Base-by-base conservation (phyloP, 2,888 invertebrate species). In the Mystacides longicornis region DNA sequence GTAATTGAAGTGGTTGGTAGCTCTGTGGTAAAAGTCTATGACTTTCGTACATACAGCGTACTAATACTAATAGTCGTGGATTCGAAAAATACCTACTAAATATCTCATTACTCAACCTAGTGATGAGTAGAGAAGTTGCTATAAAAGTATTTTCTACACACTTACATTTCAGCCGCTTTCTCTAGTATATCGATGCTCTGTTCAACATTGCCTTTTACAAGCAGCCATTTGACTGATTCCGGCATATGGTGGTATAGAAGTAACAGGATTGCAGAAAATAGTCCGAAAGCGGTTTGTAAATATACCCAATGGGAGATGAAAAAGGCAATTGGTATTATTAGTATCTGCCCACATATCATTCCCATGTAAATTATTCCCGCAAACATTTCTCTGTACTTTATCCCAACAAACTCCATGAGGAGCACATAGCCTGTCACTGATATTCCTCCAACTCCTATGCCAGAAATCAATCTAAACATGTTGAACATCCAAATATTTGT, bases 381-480 rank as follows among this genome's bases (percentile, higher is more conserved):
- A 45, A 81, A 72, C 1, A 72, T 56, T 54, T 81, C 80, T 58
- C 82, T 71, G 63, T 76, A 75, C 62, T 76, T 69, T 0, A 74
- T 72, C 1, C 85, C 85, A 21, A 84, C 77, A 47, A 83, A 76
- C 66, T 86, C 86, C 85, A 86, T 85, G 2, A 83, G 69, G 9
- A 85, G 74, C 2, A 77, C 77, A 52, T 76, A 77, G n/a, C 73
- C 71, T 11, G 65, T 69, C 37, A 89, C 85, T 87, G 92, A 92
- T 0, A 87, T 86, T n/a, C 91, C 92, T 48, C 89, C 90, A 1
- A 88, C 87, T 1, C 87, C 86, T 62, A 83, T 70, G 2, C 88
- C 89, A 7, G 83, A 78, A 7, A 88, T 65, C 65, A 90, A 85
- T 58, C 90, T 70, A 51, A 86, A 71, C 1, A 86, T 62, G n/a